A percentile compares a stretch with the other conserved stretches of the same genome.
phyloP scores from a whole-genome alignment of 2,113 vertebrate genomes.

The Eulemur rufifrons region DNA sequence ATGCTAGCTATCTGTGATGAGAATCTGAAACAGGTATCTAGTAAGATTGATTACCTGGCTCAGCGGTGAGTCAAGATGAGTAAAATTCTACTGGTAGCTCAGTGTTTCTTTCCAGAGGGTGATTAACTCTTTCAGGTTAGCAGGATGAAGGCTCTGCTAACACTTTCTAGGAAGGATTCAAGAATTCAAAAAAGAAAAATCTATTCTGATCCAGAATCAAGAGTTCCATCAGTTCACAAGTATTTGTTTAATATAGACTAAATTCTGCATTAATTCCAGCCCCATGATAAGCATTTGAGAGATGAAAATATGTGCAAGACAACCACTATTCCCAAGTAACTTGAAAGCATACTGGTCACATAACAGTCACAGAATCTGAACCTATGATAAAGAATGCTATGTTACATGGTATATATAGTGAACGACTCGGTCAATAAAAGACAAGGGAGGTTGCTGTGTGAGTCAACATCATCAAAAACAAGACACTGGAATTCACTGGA shows the following conservation, averaged over 20 bases:
- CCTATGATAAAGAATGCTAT: neutral
- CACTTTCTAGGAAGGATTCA: neutral
- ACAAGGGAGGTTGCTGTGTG: neutral
- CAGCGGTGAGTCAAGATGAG: slow-evolving; percentile 21
- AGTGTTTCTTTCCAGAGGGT: neutral
- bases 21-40: slow-evolving; percentile 40
- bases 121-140: neutral
- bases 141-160: neutral
- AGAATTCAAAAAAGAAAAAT: neutral
- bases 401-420: neutral
- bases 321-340: neutral
- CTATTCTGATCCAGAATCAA: neutral
- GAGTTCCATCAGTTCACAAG: neutral
- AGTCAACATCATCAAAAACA: neutral
- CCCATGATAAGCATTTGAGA: neutral
- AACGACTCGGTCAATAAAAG: neutral
- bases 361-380: neutral
- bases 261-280: neutral
- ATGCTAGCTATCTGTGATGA: slow-evolving; percentile 31
- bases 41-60: slow-evolving; percentile 29
- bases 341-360: neutral
- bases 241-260: neutral
- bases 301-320: neutral
- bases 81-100: neutral
- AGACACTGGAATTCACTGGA: neutral